phyloP scores from a whole-genome alignment of 2,797 vertebrate genomes.

The Rhynchonycteris naso region DNA sequence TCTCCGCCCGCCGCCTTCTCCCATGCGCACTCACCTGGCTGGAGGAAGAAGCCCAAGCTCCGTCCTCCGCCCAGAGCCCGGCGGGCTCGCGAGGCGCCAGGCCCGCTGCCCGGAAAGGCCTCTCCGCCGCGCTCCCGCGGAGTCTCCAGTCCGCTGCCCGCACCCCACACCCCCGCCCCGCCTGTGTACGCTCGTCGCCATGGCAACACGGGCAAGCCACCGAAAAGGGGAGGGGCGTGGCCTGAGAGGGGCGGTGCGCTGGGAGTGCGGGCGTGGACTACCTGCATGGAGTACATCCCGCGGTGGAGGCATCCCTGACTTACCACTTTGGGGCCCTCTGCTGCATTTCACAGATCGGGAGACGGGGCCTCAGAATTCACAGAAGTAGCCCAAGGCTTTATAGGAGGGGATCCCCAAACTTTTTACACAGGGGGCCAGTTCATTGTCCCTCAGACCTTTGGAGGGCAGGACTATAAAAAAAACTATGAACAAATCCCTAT shows the following conservation, averaged over 20 bases:
- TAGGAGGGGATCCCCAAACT: too few species aligned
- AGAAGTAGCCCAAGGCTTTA: background rate
- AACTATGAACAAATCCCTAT: too few species aligned
- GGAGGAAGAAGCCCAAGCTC: constrained; percentile 18
- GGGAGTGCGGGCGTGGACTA: accelerated
- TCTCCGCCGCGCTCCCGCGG: constrained; percentile 40
- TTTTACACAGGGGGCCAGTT: too few species aligned
- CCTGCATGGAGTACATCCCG: too few species aligned
- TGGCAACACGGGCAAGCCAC: constrained; percentile 8
- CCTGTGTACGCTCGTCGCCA: constrained; percentile 73
- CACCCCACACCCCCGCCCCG: background rate
- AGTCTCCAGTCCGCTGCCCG: constrained; percentile 4
- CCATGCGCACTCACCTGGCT: constrained; percentile 57
- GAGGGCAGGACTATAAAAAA: too few species aligned
- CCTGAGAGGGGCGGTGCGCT: accelerated
- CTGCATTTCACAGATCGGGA: background rate
- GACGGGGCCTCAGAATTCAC: background rate
- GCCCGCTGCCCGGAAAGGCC: constrained; percentile 54
- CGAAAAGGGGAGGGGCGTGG: background rate
- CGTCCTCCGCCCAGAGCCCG: background rate
- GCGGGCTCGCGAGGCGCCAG: constrained; percentile 31
- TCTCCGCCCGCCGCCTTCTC: background rate
- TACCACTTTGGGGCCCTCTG: accelerated
- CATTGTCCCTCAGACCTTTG: too few species aligned
- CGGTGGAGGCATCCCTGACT: accelerated